These are phyloP conservation scores for Chouioia cunea DNA, from an alignment of 2,888 invertebrate genomes.

Conservation along the genomic window DNA sequence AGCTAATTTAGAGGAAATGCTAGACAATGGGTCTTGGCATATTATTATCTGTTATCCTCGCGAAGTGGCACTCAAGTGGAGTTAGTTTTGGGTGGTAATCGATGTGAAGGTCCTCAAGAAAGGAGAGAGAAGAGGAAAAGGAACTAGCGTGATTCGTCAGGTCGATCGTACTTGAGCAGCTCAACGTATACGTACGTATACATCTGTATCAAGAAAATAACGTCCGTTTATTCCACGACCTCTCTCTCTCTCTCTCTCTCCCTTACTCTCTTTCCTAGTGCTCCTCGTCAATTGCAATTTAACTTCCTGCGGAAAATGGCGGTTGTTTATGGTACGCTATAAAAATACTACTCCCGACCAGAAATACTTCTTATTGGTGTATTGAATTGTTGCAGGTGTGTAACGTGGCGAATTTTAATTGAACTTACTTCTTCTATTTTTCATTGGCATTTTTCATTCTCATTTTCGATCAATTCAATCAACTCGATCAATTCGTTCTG, in stretches of 20 bases:
- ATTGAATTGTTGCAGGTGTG: not conserved
- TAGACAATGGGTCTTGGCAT: conserved; percentile 19
- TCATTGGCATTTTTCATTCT: no score
- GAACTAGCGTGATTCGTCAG: conserved; percentile 14
- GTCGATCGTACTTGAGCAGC: not conserved
- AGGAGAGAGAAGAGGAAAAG: conserved; percentile 8
- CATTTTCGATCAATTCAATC: no score
- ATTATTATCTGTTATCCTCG: conserved; percentile 33
- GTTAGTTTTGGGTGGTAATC: conserved; percentile 29
- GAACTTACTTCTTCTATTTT: no score
- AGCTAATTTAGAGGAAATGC: conserved; percentile 30
- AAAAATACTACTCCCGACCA: conserved; percentile 7
- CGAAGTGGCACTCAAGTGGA: conserved; percentile 5
- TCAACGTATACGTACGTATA: not conserved
- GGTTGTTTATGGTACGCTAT: conserved; percentile 22
- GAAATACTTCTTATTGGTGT: not conserved
- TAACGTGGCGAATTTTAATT: no score
- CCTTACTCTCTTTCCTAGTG: not conserved
- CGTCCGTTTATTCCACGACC: conserved; percentile 20
- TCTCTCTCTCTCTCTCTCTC: not conserved
- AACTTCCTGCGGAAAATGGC: conserved; percentile 7
- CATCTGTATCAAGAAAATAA: conserved; percentile 24
- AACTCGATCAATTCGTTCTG: no score
- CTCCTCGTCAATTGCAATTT: conserved; percentile 14
- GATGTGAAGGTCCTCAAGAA: conserved; percentile 27